Evolutionary conservation across 2,113 vertebrate species (phyloP).

Genomic region (Pterophyllum scalare): DNA sequence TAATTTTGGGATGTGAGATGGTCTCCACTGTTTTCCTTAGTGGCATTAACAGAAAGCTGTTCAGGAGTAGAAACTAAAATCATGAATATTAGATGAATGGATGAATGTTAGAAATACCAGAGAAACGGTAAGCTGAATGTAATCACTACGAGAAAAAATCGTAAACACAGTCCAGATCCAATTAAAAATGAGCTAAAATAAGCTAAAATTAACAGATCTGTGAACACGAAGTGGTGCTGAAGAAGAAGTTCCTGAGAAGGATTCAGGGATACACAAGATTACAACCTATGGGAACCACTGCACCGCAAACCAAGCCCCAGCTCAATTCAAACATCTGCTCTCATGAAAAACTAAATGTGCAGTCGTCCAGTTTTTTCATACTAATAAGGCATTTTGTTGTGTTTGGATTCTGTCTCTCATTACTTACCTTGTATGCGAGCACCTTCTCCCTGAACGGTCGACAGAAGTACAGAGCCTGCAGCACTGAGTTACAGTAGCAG

Average conservation of each 20-base stretch:
- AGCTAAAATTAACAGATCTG: not conserved
- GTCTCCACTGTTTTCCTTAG: too few relatives aligned
- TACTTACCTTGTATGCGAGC: constrained; percentile 87
- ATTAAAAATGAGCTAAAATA: not conserved
- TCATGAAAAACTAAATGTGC: rapidly evolving
- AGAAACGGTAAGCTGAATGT: too few relatives aligned
- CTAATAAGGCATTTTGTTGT: not conserved
- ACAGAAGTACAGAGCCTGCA: constrained; percentile 95
- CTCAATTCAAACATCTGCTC: not conserved
- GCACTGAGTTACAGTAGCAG: constrained; percentile 96
- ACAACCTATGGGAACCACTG: not conserved
- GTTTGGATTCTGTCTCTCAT: not conserved
- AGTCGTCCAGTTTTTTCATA: not conserved
- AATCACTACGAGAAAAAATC: too few relatives aligned
- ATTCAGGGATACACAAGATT: not conserved
- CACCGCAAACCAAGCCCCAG: not conserved
- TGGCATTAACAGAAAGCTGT: too few relatives aligned
- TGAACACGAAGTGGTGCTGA: not conserved
- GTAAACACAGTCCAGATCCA: not conserved
- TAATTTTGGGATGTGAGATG: too few relatives aligned
- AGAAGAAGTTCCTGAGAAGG: not conserved
- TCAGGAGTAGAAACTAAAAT: too few relatives aligned
- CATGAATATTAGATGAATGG: too few relatives aligned
- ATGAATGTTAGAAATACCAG: too few relatives aligned
- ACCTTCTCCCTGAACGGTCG: constrained; percentile 94